Evolutionary conservation across 2,888 invertebrate genomes (phyloP).

Genomic region (Zygothrica quintamaculata): DNA sequence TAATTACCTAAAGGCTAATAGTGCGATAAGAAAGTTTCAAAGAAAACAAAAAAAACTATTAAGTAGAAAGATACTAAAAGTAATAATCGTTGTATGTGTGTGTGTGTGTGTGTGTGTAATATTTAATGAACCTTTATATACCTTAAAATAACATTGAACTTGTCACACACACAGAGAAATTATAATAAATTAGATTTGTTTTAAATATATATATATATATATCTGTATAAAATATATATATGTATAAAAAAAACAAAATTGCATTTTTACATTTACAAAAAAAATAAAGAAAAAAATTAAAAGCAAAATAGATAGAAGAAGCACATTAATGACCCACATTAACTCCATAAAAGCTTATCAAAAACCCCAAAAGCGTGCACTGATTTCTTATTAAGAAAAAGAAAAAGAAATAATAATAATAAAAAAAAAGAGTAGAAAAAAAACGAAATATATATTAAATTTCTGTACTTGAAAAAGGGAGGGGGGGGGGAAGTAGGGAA

Average conservation of each 20-base stretch:
- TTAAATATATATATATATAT: background rate
- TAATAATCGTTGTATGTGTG: too few relatives aligned
- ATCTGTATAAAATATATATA: background rate
- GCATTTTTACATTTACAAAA: background rate
- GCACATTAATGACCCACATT: conserved; percentile 67
- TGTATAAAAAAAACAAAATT: background rate
- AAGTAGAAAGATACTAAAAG: too few relatives aligned
- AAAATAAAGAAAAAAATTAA: background rate
- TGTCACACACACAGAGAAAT: too few relatives aligned
- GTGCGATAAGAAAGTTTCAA: conserved; percentile 36
- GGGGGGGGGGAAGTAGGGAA: too few relatives aligned
- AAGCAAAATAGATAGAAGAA: conserved; percentile 12
- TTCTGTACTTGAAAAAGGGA: too few relatives aligned
- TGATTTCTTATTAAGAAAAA: conserved; percentile 47
- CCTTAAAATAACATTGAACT: too few relatives aligned
- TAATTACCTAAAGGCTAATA: conserved; percentile 13
- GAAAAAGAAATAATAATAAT: too few relatives aligned
- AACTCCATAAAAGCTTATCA: conserved; percentile 53
- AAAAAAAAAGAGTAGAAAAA: too few relatives aligned
- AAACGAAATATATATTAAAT: too few relatives aligned
- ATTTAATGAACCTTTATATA: too few relatives aligned
- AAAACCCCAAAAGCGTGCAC: conserved; percentile 51
- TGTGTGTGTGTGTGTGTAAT: too few relatives aligned
- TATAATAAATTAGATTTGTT: too few relatives aligned
- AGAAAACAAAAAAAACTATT: background rate